These are phyloP conservation scores for Tanypteryx hageni DNA, from an alignment of 2,888 invertebrate genomes.

Conservation along the genomic window DNA sequence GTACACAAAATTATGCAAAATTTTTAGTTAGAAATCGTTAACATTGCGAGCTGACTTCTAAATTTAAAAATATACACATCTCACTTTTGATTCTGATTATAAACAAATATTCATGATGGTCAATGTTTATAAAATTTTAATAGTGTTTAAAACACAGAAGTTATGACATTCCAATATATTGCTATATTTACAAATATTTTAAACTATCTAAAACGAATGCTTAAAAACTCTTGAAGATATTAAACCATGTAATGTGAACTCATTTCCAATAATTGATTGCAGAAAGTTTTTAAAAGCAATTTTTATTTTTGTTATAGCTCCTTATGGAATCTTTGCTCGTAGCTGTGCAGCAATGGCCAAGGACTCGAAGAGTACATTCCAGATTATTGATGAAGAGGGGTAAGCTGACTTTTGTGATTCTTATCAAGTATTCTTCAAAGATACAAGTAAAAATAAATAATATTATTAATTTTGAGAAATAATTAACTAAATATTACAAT, in stretches of 20 bases:
- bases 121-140: neutral
- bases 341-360: slow-evolving; percentile 98
- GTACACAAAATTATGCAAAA: slow-evolving; percentile 72
- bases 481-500: neutral
- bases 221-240: neutral
- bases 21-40: too few relatives aligned
- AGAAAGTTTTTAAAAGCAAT: neutral
- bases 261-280: slow-evolving; percentile 48
- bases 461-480: neutral
- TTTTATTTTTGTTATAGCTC: slow-evolving; percentile 81
- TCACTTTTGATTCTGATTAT: neutral
- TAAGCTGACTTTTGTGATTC: slow-evolving; percentile 73
- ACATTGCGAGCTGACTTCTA: too few relatives aligned
- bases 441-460: neutral
- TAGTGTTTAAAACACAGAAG: too few relatives aligned
- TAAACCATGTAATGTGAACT: neutral
- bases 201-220: neutral
- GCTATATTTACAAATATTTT: neutral
- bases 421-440: neutral
- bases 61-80: too few relatives aligned
- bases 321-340: slow-evolving; percentile 96
- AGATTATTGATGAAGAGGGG: slow-evolving; percentile 97
- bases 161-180: too few relatives aligned
- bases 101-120: neutral
- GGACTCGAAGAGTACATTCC: slow-evolving; percentile 96